Percentiles rank a stretch among this genome's conserved stretches.
These are phyloP conservation scores for Orycteropus afer DNA, from an alignment of 2,113 vertebrate species.

Conservation along the genomic window DNA sequence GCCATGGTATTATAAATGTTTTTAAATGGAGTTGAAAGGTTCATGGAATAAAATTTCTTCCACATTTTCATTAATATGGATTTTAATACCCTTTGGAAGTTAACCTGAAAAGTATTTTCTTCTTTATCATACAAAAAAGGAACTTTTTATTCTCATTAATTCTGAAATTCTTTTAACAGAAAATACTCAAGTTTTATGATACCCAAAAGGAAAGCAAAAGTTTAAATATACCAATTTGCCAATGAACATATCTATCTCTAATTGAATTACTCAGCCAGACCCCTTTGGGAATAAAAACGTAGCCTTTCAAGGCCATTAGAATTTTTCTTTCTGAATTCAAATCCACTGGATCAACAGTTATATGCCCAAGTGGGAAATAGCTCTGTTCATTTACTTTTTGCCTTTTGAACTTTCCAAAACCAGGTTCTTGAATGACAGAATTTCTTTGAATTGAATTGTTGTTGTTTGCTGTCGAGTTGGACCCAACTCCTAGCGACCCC, in stretches of 20 bases:
- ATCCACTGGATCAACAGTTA: not conserved
- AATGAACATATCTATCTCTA: not conserved
- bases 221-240: not conserved
- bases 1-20: constrained; percentile 63
- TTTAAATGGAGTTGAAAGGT: constrained; percentile 79
- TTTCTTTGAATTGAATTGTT: not conserved
- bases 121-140: constrained; percentile 51
- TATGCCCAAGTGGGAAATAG: not conserved
- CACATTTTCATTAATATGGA: constrained; percentile 82
- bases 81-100: constrained; percentile 77
- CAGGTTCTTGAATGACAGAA: not conserved
- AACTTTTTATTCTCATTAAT: constrained; percentile 61
- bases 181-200: constrained; percentile 38
- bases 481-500: too few species aligned
- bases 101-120: constrained; percentile 67
- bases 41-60: constrained; percentile 79
- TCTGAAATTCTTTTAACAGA: constrained; percentile 42
- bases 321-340: constrained; percentile 6
- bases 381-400: not conserved
- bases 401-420: not conserved
- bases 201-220: not conserved
- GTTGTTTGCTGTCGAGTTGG: too few species aligned
- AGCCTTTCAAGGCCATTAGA: not conserved
- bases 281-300: not conserved
- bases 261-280: not conserved